Conservation (phyloP, 2,113 vertebrate species). For the Sapajus apella region DNA sequence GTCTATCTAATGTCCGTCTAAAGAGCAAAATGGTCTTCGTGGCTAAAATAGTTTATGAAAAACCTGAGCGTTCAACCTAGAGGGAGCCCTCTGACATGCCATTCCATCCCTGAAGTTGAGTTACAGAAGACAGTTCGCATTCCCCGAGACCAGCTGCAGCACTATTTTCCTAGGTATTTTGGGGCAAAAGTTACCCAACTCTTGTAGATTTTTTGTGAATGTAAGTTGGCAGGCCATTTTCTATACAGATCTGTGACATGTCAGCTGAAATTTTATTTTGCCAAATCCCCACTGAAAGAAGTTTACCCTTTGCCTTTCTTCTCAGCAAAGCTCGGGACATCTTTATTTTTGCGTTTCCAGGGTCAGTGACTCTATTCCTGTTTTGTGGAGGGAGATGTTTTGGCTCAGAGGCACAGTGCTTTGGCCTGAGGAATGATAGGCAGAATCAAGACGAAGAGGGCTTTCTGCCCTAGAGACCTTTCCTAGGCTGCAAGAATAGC, state of each 20-base stretch:
- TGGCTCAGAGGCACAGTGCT: background rate
- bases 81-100: constrained; percentile 81
- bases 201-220: background rate
- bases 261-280: background rate
- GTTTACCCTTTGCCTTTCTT: constrained; percentile 38
- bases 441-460: background rate
- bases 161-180: background rate
- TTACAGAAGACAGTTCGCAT: background rate
- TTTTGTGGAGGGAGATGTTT: constrained; percentile 1
- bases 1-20: background rate
- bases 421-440: background rate
- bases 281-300: background rate
- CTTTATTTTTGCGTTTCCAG: constrained; percentile 13
- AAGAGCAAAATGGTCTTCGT: background rate
- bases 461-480: background rate
- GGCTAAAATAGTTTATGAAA: constrained; percentile 73
- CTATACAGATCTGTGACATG: background rate
- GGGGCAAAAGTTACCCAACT: background rate
- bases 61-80: constrained; percentile 78
- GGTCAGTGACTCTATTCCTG: background rate
- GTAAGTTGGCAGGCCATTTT: background rate
- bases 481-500: background rate
- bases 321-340: background rate
- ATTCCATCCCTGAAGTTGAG: background rate
- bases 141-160: background rate